Conservation (phyloP, 2,113 vertebrate genomes). For the Corythoichthys intestinalis region DNA sequence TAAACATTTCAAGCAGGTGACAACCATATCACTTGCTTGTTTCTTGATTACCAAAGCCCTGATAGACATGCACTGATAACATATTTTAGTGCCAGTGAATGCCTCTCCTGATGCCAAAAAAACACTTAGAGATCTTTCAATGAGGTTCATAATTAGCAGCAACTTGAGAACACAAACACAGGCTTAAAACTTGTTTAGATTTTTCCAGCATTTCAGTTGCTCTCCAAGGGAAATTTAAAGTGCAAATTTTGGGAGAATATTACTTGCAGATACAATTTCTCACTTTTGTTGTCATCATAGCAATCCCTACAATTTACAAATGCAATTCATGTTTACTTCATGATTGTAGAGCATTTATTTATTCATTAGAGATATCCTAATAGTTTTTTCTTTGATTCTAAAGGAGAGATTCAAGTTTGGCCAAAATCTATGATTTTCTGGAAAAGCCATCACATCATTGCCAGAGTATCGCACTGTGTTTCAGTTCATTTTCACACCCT, state of each 20-base stretch:
- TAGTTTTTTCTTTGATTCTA: background rate
- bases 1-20: constrained; percentile 11
- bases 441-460: background rate
- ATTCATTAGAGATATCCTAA: background rate
- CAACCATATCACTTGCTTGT: constrained; percentile 1
- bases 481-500: background rate
- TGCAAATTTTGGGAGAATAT: background rate
- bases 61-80: constrained; percentile 25
- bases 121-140: constrained; percentile 40
- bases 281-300: background rate
- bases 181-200: background rate
- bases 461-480: background rate
- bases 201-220: background rate
- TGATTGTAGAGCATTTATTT: too few relatives aligned
- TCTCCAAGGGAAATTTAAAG: background rate
- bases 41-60: constrained; percentile 11
- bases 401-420: background rate
- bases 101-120: constrained; percentile 21
- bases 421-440: background rate
- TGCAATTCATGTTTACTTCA: background rate
- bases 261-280: background rate
- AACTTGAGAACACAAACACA: background rate
- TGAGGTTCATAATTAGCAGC: constrained; percentile 3
- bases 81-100: constrained; percentile 18
- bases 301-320: background rate